A percentile compares a stretch with the other conserved stretches of the same genome.
These are phyloP conservation scores for Emys orbicularis DNA, from an alignment of 2,797 vertebrate species.

Conservation along the genomic window DNA sequence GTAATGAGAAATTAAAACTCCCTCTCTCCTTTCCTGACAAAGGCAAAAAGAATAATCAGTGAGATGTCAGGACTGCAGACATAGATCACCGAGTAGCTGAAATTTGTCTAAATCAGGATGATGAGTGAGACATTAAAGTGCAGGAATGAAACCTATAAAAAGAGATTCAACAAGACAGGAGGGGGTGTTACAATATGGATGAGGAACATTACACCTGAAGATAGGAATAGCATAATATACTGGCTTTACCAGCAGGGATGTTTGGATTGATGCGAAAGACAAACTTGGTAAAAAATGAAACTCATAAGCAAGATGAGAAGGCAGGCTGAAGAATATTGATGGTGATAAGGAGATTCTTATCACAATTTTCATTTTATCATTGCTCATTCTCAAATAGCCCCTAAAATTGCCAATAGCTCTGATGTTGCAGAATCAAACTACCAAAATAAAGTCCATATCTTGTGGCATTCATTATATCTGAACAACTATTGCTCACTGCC, in stretches of 20 bases:
- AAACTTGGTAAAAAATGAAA: background rate
- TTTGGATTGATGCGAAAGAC: accelerated
- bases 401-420: background rate
- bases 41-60: background rate
- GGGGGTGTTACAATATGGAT: background rate
- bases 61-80: background rate
- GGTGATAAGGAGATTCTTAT: background rate
- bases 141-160: background rate
- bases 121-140: background rate
- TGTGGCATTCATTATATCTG: background rate
- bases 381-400: background rate
- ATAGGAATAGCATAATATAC: background rate
- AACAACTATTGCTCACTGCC: background rate
- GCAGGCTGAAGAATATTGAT: background rate
- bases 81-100: background rate
- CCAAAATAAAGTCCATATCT: background rate
- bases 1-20: background rate
- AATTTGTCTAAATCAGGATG: background rate
- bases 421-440: background rate
- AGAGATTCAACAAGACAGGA: background rate
- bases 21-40: background rate
- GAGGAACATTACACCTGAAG: background rate
- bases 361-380: background rate
- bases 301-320: background rate
- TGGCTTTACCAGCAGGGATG: background rate